These are phyloP conservation scores for Bradypodion pumilum DNA, from an alignment of 2,797 vertebrate species.

Conservation along the genomic window DNA sequence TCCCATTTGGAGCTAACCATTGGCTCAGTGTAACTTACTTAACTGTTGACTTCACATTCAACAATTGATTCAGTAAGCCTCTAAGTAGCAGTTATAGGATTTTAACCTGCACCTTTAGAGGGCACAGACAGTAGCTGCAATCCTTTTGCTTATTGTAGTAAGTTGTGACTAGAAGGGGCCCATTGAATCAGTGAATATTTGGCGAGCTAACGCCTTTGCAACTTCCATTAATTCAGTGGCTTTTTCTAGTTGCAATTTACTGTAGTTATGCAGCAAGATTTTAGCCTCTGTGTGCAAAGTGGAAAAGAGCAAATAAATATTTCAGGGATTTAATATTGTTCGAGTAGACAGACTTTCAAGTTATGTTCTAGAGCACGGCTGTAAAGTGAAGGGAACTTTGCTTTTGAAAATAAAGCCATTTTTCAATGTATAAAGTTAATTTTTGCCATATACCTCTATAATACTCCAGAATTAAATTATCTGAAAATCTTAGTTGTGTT, in stretches of 20 bases:
- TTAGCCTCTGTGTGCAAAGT: not conserved
- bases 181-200: too few species aligned
- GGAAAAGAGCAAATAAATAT: not conserved
- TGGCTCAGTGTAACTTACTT: too few species aligned
- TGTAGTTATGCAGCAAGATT: too few species aligned
- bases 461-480: not conserved
- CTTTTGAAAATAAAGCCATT: not conserved
- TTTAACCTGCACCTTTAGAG: not conserved
- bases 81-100: too few species aligned
- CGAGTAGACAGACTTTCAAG: not conserved
- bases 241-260: too few species aligned
- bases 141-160: too few species aligned
- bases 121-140: not conserved
- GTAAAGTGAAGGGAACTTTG: not conserved
- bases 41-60: too few species aligned
- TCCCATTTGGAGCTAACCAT: too few species aligned
- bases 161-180: too few species aligned
- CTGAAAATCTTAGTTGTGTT: not conserved
- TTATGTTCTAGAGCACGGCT: not conserved
- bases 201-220: too few species aligned
- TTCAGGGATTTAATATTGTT: not conserved
- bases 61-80: too few species aligned
- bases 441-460: not conserved
- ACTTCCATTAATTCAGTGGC: too few species aligned
- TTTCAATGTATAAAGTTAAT: not conserved